Evolutionary conservation across 2,113 vertebrate genomes (phyloP), one percentile per base, ranked within the genome.

Genomic region (Cephalopholis sonnerati): DNA sequence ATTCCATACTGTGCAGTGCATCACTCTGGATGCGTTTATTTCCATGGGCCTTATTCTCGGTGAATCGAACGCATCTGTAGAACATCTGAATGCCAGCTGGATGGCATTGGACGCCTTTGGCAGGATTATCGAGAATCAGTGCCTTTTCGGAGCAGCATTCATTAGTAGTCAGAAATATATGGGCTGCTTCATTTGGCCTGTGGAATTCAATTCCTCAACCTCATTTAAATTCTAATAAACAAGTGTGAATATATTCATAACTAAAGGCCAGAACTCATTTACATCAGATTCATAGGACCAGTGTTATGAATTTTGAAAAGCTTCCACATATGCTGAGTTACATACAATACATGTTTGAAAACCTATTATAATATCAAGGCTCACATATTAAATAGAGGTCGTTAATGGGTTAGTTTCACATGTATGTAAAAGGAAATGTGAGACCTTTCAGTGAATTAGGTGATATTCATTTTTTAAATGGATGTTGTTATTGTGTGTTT

Each of bases 71-170:
- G 55, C 86, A 90, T 91, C 88, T 83, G 82, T 67, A 67, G 27
- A 79, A 72, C 91, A 92, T 86, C 61, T 92, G 86, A 89, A 72
- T 75, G 75, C 86, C 91, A 89, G 84, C 90, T 92, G 90, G 87
- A 88, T 81, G 83, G 54, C 48, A 75, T 61, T 3, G 58, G 58
- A 67, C 6, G 81, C 82, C 83, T 80, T 89, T 77, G 83, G 87
- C 83, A 22, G 73, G 64, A 90, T 88, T 77, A 87, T 83, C 4
- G 13, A 76, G 74, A 90, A 85, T 82, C 70, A 68, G 74, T 69
- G 65, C 63, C 41, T 13, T 79, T 84, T 78, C 3, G 2, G 74
- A 80, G 20, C 39, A 9, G 25, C 79, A 17, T 89, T 86, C 79
- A 87, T 92, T 85, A 89, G 80, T 7, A 87, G 81, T 83, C 85